Percentiles rank a stretch among this genome's conserved stretches.
Evolutionary conservation across 2,113 vertebrate genomes (phyloP).

Genomic region (Dipodomys stephensi): DNA sequence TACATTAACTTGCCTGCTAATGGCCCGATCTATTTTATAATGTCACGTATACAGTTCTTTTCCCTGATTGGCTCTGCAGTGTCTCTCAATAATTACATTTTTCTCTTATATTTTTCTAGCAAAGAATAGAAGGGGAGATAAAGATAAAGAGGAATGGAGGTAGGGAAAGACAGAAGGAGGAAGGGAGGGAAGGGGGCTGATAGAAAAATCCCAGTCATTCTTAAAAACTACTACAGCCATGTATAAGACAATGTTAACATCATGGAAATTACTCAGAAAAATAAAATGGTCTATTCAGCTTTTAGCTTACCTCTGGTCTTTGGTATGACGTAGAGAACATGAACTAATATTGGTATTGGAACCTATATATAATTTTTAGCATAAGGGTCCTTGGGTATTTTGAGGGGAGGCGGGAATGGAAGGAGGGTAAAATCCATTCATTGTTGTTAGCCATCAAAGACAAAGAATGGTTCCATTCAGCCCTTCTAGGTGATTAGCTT

Average conservation of each 20-base stretch:
- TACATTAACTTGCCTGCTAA: constrained; percentile 47
- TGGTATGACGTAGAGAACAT: neutral
- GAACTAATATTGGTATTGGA: constrained; percentile 22
- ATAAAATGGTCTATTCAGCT: neutral
- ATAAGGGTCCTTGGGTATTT: constrained; percentile 29
- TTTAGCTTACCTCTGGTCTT: constrained; percentile 47
- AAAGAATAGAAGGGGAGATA: neutral
- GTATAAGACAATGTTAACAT: neutral
- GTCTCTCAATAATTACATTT: neutral
- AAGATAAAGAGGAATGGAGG: neutral
- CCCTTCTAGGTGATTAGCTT: constrained; percentile 6
- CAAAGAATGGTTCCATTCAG: neutral
- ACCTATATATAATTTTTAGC: neutral
- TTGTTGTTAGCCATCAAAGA: constrained; percentile 36
- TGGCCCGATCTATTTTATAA: constrained; percentile 54
- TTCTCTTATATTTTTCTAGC: constrained; percentile 47
- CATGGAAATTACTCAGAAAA: constrained; percentile 7
- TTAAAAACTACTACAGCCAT: neutral
- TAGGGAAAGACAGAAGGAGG: neutral
- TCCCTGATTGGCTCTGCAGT: constrained; percentile 33
- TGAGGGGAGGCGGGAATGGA: neutral
- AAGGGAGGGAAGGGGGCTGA: neutral
- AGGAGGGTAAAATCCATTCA: neutral
- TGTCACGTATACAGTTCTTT: constrained; percentile 42
- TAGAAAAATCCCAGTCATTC: constrained; percentile 15